phyloP scores from a whole-genome alignment of 2,888 invertebrate genomes.

The Argynnis bischoffii region DNA sequence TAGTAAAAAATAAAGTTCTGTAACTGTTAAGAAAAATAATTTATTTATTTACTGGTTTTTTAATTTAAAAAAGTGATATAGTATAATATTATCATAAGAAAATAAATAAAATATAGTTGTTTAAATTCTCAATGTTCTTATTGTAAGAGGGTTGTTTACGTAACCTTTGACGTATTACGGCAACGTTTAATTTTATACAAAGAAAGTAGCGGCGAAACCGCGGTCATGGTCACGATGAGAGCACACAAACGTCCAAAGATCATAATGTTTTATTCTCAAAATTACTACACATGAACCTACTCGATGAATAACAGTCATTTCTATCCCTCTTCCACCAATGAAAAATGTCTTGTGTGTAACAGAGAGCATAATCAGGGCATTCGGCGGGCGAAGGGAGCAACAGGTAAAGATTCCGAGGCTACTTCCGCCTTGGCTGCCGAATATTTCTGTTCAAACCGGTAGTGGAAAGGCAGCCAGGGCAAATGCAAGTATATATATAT shows the following conservation, averaged over 20 bases:
- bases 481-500: conserved; percentile 55
- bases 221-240: conserved; percentile 71
- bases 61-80: too few relatives aligned
- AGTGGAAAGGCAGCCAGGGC: conserved; percentile 79
- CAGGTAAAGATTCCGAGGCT: conserved; percentile 83
- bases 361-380: conserved; percentile 63
- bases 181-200: conserved; percentile 49
- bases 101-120: too few relatives aligned
- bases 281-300: conserved; percentile 62
- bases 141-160: too few relatives aligned
- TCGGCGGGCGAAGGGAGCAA: conserved; percentile 80
- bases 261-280: conserved; percentile 73
- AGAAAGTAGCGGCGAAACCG: conserved; percentile 68
- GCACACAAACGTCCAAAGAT: conserved; percentile 64
- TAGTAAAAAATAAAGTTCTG: too few relatives aligned
- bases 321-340: conserved; percentile 56
- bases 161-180: conserved; percentile 9
- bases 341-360: conserved; percentile 53
- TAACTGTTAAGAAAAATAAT: too few relatives aligned
- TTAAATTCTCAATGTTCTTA: too few relatives aligned
- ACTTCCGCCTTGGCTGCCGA: conserved; percentile 83
- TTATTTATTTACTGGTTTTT: too few relatives aligned
- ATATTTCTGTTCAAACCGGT: conserved; percentile 83
- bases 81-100: too few relatives aligned
- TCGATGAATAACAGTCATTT: conserved; percentile 35